These are phyloP conservation scores for Thamnaconus septentrionalis DNA, from an alignment of 2,113 vertebrate genomes.

Conservation along the genomic window DNA sequence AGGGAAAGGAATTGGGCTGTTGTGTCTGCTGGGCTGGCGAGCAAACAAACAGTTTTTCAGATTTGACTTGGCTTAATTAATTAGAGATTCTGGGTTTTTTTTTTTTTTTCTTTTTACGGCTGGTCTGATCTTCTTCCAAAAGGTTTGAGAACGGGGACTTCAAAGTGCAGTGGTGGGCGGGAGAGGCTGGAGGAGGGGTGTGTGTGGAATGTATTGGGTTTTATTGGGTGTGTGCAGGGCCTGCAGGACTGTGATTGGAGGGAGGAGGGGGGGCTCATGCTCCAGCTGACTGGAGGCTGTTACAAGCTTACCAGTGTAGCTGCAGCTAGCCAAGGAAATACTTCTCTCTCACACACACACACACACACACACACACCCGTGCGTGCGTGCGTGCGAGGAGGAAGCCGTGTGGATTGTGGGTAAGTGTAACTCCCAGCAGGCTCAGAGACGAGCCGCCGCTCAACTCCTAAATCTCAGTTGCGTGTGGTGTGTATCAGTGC, in stretches of 20 bases:
- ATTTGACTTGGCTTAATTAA: conserved; percentile 99
- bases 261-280: neutral
- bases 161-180: conserved; percentile 88
- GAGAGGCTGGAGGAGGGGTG: conserved; percentile 79
- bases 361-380: neutral
- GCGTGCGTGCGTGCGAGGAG: too few relatives aligned
- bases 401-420: neutral
- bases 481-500: conserved; percentile 10
- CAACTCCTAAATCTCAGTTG: conserved; percentile 18
- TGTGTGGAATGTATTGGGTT: conserved; percentile 72
- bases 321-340: too few relatives aligned
- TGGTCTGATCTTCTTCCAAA: conserved; percentile 98
- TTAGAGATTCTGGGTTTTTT: conserved; percentile 95
- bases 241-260: conserved; percentile 73
- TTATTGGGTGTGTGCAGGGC: conserved; percentile 20
- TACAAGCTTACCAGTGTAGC: neutral
- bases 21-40: conserved; percentile 96
- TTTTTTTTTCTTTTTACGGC: conserved; percentile 81
- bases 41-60: conserved; percentile 99
- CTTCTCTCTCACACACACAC: too few relatives aligned
- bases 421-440: neutral
- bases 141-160: conserved; percentile 94
- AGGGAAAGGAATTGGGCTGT: conserved; percentile 83
- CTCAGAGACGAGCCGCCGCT: conserved; percentile 2
- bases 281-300: neutral